Evolutionary conservation across 1,140 invertebrate genomes (phyloP).

Genomic region (Mercenaria mercenaria): DNA sequence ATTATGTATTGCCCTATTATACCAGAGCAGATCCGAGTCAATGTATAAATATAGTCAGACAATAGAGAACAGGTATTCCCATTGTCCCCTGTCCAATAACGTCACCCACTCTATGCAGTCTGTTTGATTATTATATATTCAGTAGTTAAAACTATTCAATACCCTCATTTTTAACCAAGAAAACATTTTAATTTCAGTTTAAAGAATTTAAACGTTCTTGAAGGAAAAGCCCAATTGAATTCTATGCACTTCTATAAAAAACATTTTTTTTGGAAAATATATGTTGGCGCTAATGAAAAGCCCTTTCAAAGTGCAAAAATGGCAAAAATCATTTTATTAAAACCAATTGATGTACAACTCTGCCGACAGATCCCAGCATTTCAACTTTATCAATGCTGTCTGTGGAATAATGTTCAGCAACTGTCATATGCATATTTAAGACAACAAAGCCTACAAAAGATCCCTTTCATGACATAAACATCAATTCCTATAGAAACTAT

Average conservation of each 20-base stretch:
- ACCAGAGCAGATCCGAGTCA: slow-evolving; percentile 16
- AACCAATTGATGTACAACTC: neutral
- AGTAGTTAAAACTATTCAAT: neutral
- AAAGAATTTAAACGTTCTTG: too few relatives aligned
- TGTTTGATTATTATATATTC: neutral
- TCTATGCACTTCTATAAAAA: too few relatives aligned
- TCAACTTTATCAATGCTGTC: neutral
- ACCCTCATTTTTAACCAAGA: too few relatives aligned
- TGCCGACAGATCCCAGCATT: neutral
- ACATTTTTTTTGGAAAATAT: too few relatives aligned
- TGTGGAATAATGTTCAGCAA: neutral
- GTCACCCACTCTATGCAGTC: neutral
- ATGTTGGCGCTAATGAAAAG: too few relatives aligned
- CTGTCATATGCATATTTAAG: neutral
- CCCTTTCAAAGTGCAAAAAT: too few relatives aligned
- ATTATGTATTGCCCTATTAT: slow-evolving; percentile 1
- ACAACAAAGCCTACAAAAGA: neutral
- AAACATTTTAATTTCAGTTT: too few relatives aligned
- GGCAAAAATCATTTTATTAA: too few relatives aligned
- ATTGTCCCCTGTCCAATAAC: neutral
- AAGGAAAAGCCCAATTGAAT: too few relatives aligned
- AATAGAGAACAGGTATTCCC: neutral
- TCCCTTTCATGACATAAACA: too few relatives aligned
- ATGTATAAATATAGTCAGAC: neutral
- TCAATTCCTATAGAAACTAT: too few relatives aligned